Conservation (phyloP, 2,113 vertebrate species). For the Lucifuga dentata region DNA sequence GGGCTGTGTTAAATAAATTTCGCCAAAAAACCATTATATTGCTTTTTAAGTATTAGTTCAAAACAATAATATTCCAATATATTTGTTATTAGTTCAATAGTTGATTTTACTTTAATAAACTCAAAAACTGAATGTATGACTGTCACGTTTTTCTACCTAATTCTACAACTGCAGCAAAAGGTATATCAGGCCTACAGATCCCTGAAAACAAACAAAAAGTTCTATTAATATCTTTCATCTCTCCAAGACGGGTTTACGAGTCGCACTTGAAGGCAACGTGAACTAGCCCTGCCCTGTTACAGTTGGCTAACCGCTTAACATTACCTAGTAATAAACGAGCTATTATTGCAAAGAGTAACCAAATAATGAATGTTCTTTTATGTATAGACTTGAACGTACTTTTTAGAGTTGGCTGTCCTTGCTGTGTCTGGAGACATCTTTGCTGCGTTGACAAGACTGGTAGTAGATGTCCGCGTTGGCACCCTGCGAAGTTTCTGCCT, state of each 20-base stretch:
- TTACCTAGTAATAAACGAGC: background rate
- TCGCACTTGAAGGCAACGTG: slow-evolving; percentile 61
- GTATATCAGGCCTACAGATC: too few species aligned
- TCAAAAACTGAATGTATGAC: too few species aligned
- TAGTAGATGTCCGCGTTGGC: slow-evolving; percentile 68
- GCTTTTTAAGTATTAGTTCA: too few species aligned
- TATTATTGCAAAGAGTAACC: background rate
- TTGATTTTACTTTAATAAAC: too few species aligned
- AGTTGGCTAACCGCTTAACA: background rate
- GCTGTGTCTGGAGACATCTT: slow-evolving; percentile 59
- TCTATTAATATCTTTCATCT: too few species aligned
- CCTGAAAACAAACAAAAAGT: too few species aligned
- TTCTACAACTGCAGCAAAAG: too few species aligned
- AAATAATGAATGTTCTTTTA: background rate
- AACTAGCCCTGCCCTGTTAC: slow-evolving; percentile 5
- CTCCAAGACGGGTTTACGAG: slow-evolving; percentile 23
- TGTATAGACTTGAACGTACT: slow-evolving; percentile 49
- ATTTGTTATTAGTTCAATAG: too few species aligned
- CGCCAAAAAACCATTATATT: too few species aligned
- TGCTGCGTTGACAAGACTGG: slow-evolving; percentile 42
- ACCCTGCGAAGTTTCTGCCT: slow-evolving; percentile 53
- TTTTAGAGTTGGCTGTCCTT: slow-evolving; percentile 67
- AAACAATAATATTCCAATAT: too few species aligned
- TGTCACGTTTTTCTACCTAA: too few species aligned
- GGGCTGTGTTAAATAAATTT: too few species aligned